Base-by-base conservation (phyloP, 2,888 invertebrate species). In the Acanthosepion pharaonis region DNA sequence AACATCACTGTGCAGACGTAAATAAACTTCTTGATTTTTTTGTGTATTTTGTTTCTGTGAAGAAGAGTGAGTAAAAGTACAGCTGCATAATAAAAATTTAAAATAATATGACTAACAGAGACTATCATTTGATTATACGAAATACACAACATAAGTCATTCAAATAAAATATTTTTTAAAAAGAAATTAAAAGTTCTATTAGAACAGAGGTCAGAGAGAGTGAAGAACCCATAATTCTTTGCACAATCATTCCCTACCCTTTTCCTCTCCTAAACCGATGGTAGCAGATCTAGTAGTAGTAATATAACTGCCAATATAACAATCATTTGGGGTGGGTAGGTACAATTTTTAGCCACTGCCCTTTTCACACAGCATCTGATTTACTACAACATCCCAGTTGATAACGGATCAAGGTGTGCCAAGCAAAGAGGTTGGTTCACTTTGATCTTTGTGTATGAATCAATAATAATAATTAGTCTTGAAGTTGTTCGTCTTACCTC, bases 401-500 rank as follows among this genome's bases (percentile, higher is more conserved):
- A 78, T n/a, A 78, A 78, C n/a, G 33, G 78, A 78, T 15, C n/a
- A 15, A n/a, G 11, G 78, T 15, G 78, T 78, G 78, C 78, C 33
- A 33, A 78, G 78, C 78, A 78, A 15, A 78, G n/a, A n/a, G 78
- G 78, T 28, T 78, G 78, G 28, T 78, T 78, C 28, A 78, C 78
- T 78, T 78, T 78, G 28, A 78, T 78, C 78, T n/a, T 3, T 9
- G 8, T 78, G 28, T n/a, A 28, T 78, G 28, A 78, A 78, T 78
- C n/a, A 78, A 78, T n/a, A 78, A 42, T 33, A 78, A 78, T 78
- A 42, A 42, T 42, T 1, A 78, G 78, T 78, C 78, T 78, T 33
- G 23, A 78, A 78, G 78, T 91, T 49, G 15, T 94, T 51, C 9
- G 8, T 64, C 96, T 95, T 95, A 98, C 98, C 98, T 98, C 98